Evolutionary conservation across 1,140 invertebrate genomes (phyloP).

Genomic region (Delia radicum): DNA sequence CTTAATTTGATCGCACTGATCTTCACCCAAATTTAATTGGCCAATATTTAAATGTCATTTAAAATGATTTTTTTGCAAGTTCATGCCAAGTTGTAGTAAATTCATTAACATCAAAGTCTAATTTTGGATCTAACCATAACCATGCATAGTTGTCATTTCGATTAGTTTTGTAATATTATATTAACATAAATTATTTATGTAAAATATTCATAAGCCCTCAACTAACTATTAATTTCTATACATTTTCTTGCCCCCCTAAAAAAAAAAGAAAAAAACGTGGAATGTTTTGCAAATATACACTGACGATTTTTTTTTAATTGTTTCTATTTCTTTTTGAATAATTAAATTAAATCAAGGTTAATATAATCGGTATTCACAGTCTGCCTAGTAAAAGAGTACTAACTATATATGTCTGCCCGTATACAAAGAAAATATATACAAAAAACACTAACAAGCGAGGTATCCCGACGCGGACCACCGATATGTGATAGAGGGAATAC

Average conservation of each 20-base stretch:
- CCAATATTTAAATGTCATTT: background rate
- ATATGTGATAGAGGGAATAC: no score
- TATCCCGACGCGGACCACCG: no score
- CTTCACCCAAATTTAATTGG: background rate
- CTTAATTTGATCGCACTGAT: no score
- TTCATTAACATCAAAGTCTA: background rate
- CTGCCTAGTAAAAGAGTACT: no score
- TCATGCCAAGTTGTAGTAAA: background rate
- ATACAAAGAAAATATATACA: no score
- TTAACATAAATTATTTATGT: background rate
- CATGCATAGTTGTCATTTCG: background rate
- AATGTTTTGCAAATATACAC: background rate
- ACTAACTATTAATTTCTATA: background rate
- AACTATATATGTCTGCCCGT: no score
- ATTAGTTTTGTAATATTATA: background rate
- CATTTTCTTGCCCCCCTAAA: background rate
- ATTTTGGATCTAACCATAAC: background rate
- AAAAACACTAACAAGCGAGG: no score
- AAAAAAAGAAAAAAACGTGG: background rate
- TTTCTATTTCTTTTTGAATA: background rate
- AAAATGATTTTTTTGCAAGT: background rate
- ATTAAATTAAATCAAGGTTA: background rate
- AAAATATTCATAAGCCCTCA: background rate
- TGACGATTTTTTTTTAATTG: background rate
- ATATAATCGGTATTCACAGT: background rate